Conservation (phyloP, 1,140 invertebrate species). For the Acarapis woodi region DNA sequence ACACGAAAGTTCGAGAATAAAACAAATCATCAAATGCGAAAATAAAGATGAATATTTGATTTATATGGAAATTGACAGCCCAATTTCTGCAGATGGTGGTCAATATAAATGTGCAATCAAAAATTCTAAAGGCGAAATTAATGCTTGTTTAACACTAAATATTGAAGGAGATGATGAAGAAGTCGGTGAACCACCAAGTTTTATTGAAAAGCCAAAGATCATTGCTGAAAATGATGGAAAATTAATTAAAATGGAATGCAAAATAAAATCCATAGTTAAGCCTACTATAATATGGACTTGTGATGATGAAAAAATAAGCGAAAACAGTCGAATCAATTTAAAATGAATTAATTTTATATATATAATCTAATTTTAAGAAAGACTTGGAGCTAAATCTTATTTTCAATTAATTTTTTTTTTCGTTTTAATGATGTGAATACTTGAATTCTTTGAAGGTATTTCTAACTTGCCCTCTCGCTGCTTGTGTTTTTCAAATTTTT, state of each 20-base stretch:
- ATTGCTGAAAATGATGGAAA: constrained; percentile 80
- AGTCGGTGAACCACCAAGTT: constrained; percentile 76
- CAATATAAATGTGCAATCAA: constrained; percentile 86
- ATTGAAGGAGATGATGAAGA: constrained; percentile 36
- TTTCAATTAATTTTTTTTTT: too few species aligned
- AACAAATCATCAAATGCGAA: constrained; percentile 36
- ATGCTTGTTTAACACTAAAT: constrained; percentile 89
- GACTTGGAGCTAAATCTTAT: too few species aligned
- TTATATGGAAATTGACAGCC: constrained; percentile 62
- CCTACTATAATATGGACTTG: constrained; percentile 85
- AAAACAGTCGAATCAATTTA: too few species aligned
- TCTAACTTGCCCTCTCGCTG: too few species aligned
- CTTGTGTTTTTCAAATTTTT: too few species aligned
- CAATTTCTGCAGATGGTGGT: constrained; percentile 70
- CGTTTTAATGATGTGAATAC: too few species aligned
- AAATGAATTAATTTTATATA: too few species aligned
- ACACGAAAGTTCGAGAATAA: constrained; percentile 53
- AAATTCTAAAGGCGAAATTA: constrained; percentile 88
- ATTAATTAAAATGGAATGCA: constrained; percentile 89
- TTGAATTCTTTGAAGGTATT: too few species aligned
- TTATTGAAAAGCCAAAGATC: constrained; percentile 83
- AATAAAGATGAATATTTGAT: constrained; percentile 66
- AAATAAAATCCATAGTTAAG: constrained; percentile 69
- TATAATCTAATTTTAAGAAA: too few species aligned
- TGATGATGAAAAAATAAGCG: too few species aligned